Evolutionary conservation across 1,140 invertebrate genomes (phyloP), one percentile per base, ranked within the genome.

Genomic region (Drosophila tani): DNA sequence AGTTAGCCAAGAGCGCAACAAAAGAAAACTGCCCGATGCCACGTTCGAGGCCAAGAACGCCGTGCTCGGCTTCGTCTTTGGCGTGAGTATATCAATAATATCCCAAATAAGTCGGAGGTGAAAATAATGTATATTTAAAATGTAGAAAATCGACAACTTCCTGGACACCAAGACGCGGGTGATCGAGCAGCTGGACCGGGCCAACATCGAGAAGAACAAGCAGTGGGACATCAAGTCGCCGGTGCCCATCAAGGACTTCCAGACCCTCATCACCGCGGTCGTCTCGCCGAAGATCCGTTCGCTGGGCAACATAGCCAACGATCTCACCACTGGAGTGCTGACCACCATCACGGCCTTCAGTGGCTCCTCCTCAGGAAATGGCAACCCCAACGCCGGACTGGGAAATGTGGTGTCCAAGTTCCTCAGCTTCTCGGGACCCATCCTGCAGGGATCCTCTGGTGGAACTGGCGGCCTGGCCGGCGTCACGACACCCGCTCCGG

Each of bases 31-130:
- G 75, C 95, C 95, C 68, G 92, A 95, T 79, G 94, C 95, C 74
- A 96, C 95, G 86, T 95, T 95, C 73, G 96, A 95, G 77, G 94
- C 95, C 71, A 95, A 96, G 85, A 96, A 96, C 91, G 96, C 96
- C 9, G 93, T 96, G 56, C 93, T 97, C 75, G 96, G 96, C 90
- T 96, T 96, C 92, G 96, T 96, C 1, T 97, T 97, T 87, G 95
- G 96, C 91, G 96, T 96, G 95, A 96, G 95, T 95, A 93, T 67
- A 43, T 24, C 17, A 3, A 47, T 0, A 6, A 11, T n/a, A 11
- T 49, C 19, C 14, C 41, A 58, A 7, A 27, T 17, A 35, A 3
- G 4, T 9, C 47, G 15, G 47, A 27, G 19, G 46, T 49, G 2
- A 17, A 38, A 11, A 38, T 40, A 41, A 17, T 45, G 15, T 50